Evolutionary conservation across 2,797 vertebrate species (phyloP), one percentile per base, ranked within the genome.

Genomic region (Diplodus puntazzo): DNA sequence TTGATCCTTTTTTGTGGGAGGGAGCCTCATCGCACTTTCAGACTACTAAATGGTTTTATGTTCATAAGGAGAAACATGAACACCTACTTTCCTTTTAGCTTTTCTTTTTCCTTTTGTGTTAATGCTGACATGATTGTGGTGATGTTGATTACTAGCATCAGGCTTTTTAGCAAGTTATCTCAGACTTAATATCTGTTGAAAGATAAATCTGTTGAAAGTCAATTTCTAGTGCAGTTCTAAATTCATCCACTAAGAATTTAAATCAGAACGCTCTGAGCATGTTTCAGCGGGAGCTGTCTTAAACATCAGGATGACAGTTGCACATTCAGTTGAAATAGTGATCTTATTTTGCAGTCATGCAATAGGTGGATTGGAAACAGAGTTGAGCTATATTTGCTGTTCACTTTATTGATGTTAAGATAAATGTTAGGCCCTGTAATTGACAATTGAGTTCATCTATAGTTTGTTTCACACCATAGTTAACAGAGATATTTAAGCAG

Each of bases 301-400:
- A 50, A 20, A 50, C 55, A 34, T 62, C n/a, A 69, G 69, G 39
- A 82, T 67, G 39, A 68, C 66, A 42, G 75, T 52, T 78, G 45
- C 53, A 60, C n/a, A 80, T 76, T 81, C 43, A 61, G 54, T 60
- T 39, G 17, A 75, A 69, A 34, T 49, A 45, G 17, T 59, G 18
- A 66, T 65, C 60, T 77, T 71, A 60, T 70, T 80, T 53, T 45
- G 45, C 61, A 52, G 69, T 63, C 5, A n/a, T 77, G 68, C 69
- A 63, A 62, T 73, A 49, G 50, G 42, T 61, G 49, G 67, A 30
- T 67, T 58, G 67, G n/a, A 72, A 59, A 59, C 57, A 58, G 52
- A 65, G 59, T 46, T 74, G 30, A 39, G 25, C 16, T 60, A 52
- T 54, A 48, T 61, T 43, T 72, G 46, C 61, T 73, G 63, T 77